phyloP scores from a whole-genome alignment of 2,113 vertebrate species.

The Conger conger region DNA sequence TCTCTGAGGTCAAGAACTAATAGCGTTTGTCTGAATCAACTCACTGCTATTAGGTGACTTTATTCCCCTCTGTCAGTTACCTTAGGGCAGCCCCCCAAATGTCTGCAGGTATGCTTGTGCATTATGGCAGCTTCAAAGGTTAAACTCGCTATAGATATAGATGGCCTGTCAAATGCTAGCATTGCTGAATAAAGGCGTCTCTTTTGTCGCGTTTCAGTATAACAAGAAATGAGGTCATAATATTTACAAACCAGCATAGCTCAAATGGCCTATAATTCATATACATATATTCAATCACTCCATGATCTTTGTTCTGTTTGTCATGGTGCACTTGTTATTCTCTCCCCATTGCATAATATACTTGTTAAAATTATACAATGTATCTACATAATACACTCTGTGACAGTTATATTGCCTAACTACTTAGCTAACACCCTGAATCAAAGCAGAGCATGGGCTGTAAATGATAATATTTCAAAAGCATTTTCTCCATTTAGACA shows the following conservation, averaged over 20 bases:
- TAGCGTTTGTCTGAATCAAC: not conserved
- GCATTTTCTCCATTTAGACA: too few species aligned
- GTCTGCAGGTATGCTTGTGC: not conserved
- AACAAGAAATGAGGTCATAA: not conserved
- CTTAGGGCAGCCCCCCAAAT: not conserved
- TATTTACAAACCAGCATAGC: too few species aligned
- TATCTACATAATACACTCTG: not conserved
- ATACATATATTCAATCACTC: not conserved
- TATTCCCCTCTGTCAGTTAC: not conserved
- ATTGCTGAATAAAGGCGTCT: not conserved
- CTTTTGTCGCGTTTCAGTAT: not conserved
- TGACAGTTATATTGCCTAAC: not conserved
- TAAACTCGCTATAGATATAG: too few species aligned
- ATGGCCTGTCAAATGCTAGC: not conserved
- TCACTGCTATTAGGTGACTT: too few species aligned
- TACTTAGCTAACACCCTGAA: not conserved
- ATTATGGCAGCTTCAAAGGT: too few species aligned
- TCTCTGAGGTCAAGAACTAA: too few species aligned
- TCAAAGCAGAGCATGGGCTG: not conserved
- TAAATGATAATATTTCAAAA: too few species aligned
- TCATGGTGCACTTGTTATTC: not conserved
- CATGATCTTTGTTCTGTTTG: not conserved
- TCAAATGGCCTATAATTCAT: not conserved
- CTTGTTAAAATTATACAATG: not conserved
- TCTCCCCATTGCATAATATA: not conserved